A percentile compares a stretch with the other conserved stretches of the same genome.
Conservation (phyloP, 2,797 vertebrate species). For the Fistularia tabacaria region DNA sequence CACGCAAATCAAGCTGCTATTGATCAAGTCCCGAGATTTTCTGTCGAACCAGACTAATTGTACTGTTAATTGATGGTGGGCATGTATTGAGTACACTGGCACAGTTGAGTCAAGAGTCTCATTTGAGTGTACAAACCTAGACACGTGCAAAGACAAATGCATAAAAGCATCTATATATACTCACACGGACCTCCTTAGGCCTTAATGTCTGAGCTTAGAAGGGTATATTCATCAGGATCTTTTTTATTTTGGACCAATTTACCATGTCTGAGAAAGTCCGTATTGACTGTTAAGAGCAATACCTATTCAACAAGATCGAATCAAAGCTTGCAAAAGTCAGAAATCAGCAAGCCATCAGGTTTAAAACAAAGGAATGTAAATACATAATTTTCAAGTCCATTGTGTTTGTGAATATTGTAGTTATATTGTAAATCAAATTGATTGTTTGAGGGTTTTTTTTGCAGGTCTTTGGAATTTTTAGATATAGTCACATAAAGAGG, state of each 20-base stretch:
- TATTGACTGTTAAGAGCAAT: no score
- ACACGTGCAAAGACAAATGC: background rate
- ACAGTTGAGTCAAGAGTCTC: slow-evolving; percentile 37
- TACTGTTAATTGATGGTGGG: slow-evolving; percentile 59
- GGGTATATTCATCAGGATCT: background rate
- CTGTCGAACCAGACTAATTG: slow-evolving; percentile 43
- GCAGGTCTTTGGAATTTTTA: no score
- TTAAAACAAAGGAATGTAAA: no score
- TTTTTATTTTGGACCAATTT: slow-evolving; percentile 20
- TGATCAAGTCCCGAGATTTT: slow-evolving; percentile 35
- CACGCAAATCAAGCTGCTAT: slow-evolving; percentile 48
- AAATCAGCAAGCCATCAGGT: no score
- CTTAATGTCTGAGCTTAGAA: background rate
- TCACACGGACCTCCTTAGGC: background rate
- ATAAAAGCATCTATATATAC: background rate
- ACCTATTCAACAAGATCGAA: no score
- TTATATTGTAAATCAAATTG: no score
- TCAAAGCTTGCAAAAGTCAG: no score
- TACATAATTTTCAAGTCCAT: no score
- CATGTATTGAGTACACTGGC: slow-evolving; percentile 45
- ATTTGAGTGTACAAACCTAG: slow-evolving; percentile 22
- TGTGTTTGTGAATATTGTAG: no score
- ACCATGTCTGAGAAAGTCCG: slow-evolving; percentile 9
- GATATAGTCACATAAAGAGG: no score
- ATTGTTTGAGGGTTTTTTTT: no score